A percentile compares a stretch with the other conserved stretches of the same genome.
Conservation (phyloP, 1,140 invertebrate species). For the Trachymyrmex cornetzi region DNA sequence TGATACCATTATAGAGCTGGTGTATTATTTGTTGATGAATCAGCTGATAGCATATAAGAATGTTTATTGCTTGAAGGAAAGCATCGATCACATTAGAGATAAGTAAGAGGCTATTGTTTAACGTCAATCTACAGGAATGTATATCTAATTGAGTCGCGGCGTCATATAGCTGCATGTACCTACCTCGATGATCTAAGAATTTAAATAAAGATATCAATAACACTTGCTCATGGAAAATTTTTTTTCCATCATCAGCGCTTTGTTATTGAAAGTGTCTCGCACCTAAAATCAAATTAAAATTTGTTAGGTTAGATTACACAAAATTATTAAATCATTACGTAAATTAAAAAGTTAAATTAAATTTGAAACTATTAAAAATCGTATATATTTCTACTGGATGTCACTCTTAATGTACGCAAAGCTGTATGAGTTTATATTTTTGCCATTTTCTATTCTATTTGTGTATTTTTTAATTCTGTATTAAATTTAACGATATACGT, state of each 20-base stretch:
- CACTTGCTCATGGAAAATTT: background rate
- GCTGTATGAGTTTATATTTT: background rate
- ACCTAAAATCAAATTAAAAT: background rate
- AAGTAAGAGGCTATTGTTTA: conserved; percentile 58
- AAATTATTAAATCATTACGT: conserved; percentile 20
- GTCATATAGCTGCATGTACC: conserved; percentile 13
- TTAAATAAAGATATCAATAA: background rate
- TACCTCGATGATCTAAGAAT: conserved; percentile 15
- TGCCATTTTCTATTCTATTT: conserved; percentile 1
- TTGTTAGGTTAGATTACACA: background rate
- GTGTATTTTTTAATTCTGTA: conserved; percentile 27
- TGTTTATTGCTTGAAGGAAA: conserved; percentile 40
- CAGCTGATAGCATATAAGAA: conserved; percentile 42
- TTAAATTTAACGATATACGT: conserved; percentile 15
- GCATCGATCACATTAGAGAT: conserved; percentile 62
- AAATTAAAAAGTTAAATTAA: conserved; percentile 25
- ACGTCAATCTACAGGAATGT: conserved; percentile 56
- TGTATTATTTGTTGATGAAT: conserved; percentile 69
- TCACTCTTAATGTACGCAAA: background rate
- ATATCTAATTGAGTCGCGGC: conserved; percentile 35
- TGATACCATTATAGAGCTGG: conserved; percentile 38
- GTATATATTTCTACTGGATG: background rate
- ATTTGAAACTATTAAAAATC: conserved; percentile 6
- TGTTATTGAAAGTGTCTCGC: background rate
- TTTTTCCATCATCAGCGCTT: background rate